Conservation (phyloP, 2,113 vertebrate genomes). For the Onychorhynchus coronatus region DNA sequence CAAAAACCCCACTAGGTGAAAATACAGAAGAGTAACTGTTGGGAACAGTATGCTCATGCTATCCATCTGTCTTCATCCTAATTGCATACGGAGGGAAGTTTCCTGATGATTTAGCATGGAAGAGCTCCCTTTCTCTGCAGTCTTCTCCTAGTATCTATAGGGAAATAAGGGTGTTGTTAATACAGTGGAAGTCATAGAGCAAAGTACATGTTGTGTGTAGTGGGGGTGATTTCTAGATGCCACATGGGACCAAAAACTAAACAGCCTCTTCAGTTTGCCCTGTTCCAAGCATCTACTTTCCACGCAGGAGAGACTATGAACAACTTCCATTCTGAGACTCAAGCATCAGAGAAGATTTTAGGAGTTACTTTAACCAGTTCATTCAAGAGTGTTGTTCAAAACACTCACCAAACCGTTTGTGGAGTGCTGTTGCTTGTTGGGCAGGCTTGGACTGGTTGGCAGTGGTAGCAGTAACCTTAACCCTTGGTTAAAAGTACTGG, state of each 20-base stretch:
- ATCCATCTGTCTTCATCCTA: background rate
- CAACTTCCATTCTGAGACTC: background rate
- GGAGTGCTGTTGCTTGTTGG: background rate
- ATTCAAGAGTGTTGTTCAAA: background rate
- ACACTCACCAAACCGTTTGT: background rate
- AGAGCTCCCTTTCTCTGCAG: background rate
- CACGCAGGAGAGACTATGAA: background rate
- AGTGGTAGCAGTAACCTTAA: background rate
- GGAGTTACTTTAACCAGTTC: background rate
- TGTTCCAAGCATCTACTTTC: background rate
- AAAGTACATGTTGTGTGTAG: fast-evolving
- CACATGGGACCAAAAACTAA: background rate
- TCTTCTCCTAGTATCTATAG: background rate
- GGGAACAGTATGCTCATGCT: background rate
- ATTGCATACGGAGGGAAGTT: background rate
- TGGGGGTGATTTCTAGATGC: background rate
- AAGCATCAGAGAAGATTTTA: background rate
- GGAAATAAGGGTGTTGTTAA: background rate
- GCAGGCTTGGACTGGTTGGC: background rate
- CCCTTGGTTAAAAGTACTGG: background rate
- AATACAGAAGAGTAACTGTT: background rate
- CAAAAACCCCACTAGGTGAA: background rate
- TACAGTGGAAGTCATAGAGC: background rate
- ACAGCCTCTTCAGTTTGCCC: background rate
- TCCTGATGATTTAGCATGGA: background rate